Evolutionary conservation across 2,113 vertebrate species (phyloP), one percentile per base, ranked within the genome.

Genomic region (Atrichornis clamosus): DNA sequence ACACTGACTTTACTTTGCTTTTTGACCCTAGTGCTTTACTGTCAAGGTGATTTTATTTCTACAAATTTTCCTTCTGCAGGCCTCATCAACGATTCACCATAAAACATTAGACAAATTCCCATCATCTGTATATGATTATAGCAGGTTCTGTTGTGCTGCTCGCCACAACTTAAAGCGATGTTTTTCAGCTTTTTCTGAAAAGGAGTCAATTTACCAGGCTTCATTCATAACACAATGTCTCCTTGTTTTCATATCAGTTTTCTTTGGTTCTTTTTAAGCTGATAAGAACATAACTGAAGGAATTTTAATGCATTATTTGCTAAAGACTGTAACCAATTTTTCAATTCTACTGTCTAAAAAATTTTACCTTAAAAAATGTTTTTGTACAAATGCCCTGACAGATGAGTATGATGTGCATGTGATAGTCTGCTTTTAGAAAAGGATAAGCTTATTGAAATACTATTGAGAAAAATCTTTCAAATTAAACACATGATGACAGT

Each of bases 81-180:
- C 98, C 98, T 98, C 97, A 97, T 98, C 97, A 97, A 93, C 77
- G 96, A 98, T 98, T 98, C 97, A 96, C 98, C 97, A 98, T 98
- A 98, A 98, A 98, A 98, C 98, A 96, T 98, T 98, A 98, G 98
- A 97, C 97, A 98, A 98, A 98, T 98, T 98, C 97, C 93, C 90
- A 96, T 99, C 99, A 99, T 99, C 98, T 99, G 99, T 98, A 98
- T 98, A 91, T 98, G 98, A 98, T 99, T 99, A 99, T 93, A 85
- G 95, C 89, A 95, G 78, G 89, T 97, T 97, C 97, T 97, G 95
- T 95, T 96, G 97, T 97, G 96, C 97, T 96, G 96, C 96, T 98
- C 24, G 14, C 95, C 85, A 96, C 96, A 90, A 95, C 93, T 86
- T 83, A 85, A 93, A 92, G 96, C 6, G 50, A 95, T 87, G 94